A percentile compares a stretch with the other conserved stretches of the same genome.
phyloP scores from a whole-genome alignment of 1,140 invertebrate genomes.

The Anastatus disparis region DNA sequence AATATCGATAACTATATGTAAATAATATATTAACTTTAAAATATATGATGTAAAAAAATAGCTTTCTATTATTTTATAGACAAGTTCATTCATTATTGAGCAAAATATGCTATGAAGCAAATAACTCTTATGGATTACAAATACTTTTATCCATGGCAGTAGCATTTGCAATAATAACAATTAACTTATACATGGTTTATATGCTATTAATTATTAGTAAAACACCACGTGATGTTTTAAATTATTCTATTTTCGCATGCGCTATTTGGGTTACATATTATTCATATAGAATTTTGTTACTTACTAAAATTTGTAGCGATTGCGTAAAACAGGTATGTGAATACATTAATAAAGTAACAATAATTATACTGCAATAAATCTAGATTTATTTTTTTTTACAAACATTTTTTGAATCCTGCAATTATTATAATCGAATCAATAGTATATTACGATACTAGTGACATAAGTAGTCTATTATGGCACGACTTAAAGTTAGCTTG shows the following conservation, averaged over 20 bases:
- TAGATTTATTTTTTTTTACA: too few relatives aligned
- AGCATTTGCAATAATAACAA: slow-evolving; percentile 40
- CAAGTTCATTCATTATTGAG: slow-evolving; percentile 48
- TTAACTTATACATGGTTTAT: slow-evolving; percentile 43
- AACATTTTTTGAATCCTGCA: too few relatives aligned
- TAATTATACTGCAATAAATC: too few relatives aligned
- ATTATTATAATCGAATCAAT: too few relatives aligned
- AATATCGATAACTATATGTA: too few relatives aligned
- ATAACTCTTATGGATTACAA: slow-evolving; percentile 45
- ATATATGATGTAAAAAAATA: not conserved
- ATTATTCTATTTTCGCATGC: not conserved
- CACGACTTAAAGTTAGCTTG: too few relatives aligned
- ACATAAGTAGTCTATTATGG: too few relatives aligned
- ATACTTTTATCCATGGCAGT: slow-evolving; percentile 42
- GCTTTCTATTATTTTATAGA: slow-evolving; percentile 36
- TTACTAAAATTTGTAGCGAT: slow-evolving; percentile 41
- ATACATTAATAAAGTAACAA: too few relatives aligned
- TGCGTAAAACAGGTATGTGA: slow-evolving; percentile 38
- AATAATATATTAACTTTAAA: not conserved
- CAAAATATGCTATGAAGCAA: slow-evolving; percentile 31
- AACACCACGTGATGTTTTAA: not conserved
- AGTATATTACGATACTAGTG: too few relatives aligned
- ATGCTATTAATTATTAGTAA: slow-evolving; percentile 1
- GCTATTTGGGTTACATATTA: slow-evolving; percentile 28
- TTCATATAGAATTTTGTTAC: slow-evolving; percentile 19